Percentiles rank a stretch among this genome's conserved stretches.
Conservation (phyloP, 2,797 vertebrate genomes). For the Simalia tracyae region DNA sequence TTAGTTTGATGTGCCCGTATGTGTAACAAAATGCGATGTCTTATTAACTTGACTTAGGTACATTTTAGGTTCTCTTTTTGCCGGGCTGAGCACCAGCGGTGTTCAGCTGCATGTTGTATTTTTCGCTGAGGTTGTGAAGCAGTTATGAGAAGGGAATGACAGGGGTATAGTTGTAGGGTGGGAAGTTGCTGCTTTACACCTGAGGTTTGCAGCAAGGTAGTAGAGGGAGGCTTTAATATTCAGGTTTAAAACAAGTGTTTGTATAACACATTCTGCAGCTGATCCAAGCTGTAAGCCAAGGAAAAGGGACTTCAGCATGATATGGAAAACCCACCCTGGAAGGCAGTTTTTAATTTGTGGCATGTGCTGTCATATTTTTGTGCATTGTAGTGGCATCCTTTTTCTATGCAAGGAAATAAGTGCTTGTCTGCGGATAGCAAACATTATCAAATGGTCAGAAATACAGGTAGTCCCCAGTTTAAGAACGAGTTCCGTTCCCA, state of each 20-base stretch:
- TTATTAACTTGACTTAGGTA: rapidly evolving
- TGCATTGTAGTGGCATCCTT: not conserved
- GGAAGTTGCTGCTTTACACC: not conserved
- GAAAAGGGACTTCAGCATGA: not conserved
- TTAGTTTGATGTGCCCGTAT: not conserved
- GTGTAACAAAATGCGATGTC: rapidly evolving
- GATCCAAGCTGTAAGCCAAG: not conserved
- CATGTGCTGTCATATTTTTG: not conserved
- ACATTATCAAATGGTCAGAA: not conserved
- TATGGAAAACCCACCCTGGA: not conserved
- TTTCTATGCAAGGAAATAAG: not conserved
- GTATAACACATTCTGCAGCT: not conserved
- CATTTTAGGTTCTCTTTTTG: not conserved
- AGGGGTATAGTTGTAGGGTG: not conserved
- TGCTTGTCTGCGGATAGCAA: not conserved
- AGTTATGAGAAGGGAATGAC: not conserved
- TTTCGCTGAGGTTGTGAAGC: not conserved
- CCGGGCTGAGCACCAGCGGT: not conserved
- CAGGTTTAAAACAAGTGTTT: not conserved
- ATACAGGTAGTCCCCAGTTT: too few relatives aligned
- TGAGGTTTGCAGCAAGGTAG: not conserved
- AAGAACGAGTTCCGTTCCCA: too few relatives aligned
- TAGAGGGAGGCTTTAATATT: not conserved
- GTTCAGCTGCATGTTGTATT: not conserved
- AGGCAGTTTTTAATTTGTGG: not conserved